Evolutionary conservation across 2,888 invertebrate genomes (phyloP).

Genomic region (Xestia rhomboidea): DNA sequence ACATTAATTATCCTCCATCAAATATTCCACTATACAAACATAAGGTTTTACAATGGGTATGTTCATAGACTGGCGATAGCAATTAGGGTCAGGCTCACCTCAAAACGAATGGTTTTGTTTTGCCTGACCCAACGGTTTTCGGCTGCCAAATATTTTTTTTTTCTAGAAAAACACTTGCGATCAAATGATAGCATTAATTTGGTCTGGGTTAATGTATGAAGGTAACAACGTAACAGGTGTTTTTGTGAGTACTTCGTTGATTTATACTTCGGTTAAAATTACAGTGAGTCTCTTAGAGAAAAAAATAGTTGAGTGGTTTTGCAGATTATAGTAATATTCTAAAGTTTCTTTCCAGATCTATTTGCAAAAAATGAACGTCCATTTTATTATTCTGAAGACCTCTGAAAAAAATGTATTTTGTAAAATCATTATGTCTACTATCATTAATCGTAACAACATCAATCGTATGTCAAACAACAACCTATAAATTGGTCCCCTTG

Average conservation of each 20-base stretch:
- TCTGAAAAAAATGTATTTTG: too few species aligned
- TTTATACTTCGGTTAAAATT: background rate
- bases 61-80: slow-evolving; percentile 75
- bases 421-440: too few species aligned
- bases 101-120: slow-evolving; percentile 82
- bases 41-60: slow-evolving; percentile 32
- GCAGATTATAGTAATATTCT: background rate
- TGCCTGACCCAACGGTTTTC: slow-evolving; percentile 66
- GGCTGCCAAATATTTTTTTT: slow-evolving; percentile 18
- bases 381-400: too few species aligned
- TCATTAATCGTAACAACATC: too few species aligned
- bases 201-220: slow-evolving; percentile 10
- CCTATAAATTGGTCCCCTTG: too few species aligned
- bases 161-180: slow-evolving; percentile 14
- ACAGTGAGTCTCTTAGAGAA: background rate
- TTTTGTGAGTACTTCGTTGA: slow-evolving; percentile 8
- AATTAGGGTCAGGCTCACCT: slow-evolving; percentile 78
- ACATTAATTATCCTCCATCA: slow-evolving; percentile 20
- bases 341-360: background rate
- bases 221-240: background rate
- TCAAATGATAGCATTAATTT: slow-evolving; percentile 29
- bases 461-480: too few species aligned
- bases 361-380: too few species aligned
- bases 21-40: slow-evolving; percentile 36
- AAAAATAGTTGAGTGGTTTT: background rate